These are phyloP conservation scores for Leptinotarsa haldemani DNA, from an alignment of 2,888 invertebrate species.

Conservation along the genomic window DNA sequence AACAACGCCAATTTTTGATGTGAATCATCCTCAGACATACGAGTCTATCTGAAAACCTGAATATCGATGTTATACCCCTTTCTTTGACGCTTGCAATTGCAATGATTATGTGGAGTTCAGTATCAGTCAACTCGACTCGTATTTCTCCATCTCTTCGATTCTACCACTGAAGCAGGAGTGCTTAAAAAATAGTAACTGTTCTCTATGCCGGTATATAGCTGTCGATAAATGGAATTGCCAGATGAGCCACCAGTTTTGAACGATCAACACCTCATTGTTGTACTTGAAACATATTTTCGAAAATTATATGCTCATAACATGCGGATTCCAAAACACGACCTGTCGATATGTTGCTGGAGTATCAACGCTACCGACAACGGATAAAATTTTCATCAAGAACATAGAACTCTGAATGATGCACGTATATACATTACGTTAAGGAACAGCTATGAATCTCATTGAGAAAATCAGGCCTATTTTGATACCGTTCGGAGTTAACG, in stretches of 20 bases:
- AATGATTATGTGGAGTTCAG: no score
- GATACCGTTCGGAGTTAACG: not conserved
- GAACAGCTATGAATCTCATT: not conserved
- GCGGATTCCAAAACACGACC: not conserved
- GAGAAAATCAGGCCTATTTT: not conserved
- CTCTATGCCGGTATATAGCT: not conserved
- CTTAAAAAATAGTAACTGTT: not conserved
- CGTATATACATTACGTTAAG: not conserved
- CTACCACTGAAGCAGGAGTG: not conserved
- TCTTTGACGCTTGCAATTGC: no score
- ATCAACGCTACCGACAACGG: no score
- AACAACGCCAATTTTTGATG: no score
- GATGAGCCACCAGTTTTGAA: not conserved
- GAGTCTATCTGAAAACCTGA: no score
- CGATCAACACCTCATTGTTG: not conserved
- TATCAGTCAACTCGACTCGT: not conserved
- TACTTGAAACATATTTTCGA: not conserved
- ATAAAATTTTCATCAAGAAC: no score
- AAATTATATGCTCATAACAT: not conserved
- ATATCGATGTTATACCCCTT: no score
- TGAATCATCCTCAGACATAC: no score
- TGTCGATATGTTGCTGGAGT: no score
- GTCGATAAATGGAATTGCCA: not conserved
- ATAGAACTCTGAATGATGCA: not conserved
- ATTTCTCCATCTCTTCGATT: not conserved